Percentiles rank a stretch among this genome's conserved stretches.
Evolutionary conservation across 2,888 invertebrate genomes (phyloP).

Genomic region (Eupithecia insigniata): DNA sequence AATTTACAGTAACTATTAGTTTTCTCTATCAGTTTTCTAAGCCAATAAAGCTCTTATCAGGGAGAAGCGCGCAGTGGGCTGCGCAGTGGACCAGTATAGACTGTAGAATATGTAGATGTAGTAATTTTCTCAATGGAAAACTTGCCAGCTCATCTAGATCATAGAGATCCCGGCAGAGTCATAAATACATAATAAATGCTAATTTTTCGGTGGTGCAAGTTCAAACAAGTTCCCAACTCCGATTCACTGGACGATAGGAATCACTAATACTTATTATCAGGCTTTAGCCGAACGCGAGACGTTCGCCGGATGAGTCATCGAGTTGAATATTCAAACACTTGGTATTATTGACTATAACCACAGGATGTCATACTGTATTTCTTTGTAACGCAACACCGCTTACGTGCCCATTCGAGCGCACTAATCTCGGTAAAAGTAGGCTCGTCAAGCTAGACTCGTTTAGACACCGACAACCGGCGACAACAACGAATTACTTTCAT

Average conservation of each 20-base stretch:
- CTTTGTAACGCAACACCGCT: slow-evolving; percentile 31
- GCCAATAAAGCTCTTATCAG: neutral
- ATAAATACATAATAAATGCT: no score
- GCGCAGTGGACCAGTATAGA: neutral
- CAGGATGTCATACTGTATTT: slow-evolving; percentile 28
- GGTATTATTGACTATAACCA: slow-evolving; percentile 12
- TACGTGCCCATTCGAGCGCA: slow-evolving; percentile 32
- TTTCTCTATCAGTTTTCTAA: neutral
- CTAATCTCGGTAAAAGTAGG: slow-evolving; percentile 41
- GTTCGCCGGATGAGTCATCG: slow-evolving; percentile 9
- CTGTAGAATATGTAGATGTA: no score
- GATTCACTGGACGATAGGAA: neutral
- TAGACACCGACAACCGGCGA: slow-evolving; percentile 51
- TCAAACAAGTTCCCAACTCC: neutral
- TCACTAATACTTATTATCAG: neutral
- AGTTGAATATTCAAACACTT: slow-evolving; percentile 14
- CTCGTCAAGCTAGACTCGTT: slow-evolving; percentile 33
- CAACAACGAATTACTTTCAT: slow-evolving; percentile 56
- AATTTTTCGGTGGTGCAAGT: neutral
- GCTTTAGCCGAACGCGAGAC: slow-evolving; percentile 1
- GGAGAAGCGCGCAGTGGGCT: neutral
- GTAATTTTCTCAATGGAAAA: neutral
- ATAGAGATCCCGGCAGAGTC: neutral
- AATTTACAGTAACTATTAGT: neutral
- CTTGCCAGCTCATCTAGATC: neutral